These are phyloP conservation scores for Tenthredo notha DNA, from an alignment of 2,888 invertebrate genomes.

Conservation along the genomic window DNA sequence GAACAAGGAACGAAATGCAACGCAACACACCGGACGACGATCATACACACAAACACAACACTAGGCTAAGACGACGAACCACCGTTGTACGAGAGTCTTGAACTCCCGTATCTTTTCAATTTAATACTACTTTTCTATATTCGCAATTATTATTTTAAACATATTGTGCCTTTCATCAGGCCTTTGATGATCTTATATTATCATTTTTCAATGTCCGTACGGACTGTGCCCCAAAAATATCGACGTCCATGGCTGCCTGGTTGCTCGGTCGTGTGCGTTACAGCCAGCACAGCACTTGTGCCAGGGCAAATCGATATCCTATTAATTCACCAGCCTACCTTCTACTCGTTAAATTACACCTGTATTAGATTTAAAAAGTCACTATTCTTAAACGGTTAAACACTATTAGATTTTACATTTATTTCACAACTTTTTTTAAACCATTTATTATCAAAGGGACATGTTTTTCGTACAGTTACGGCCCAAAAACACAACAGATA, in stretches of 20 bases:
- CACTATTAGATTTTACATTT: slow-evolving; percentile 54
- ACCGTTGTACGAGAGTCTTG: slow-evolving; percentile 49
- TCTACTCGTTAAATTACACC: slow-evolving; percentile 71
- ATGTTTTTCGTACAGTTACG: slow-evolving; percentile 68
- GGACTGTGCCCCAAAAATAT: slow-evolving; percentile 75
- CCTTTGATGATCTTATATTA: slow-evolving; percentile 46
- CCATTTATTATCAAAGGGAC: slow-evolving; percentile 66
- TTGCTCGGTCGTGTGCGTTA: slow-evolving; percentile 59
- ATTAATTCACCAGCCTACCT: slow-evolving; percentile 73
- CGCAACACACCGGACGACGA: slow-evolving; percentile 33
- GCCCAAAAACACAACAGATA: slow-evolving; percentile 74
- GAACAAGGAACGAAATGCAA: slow-evolving; percentile 47
- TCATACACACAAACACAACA: slow-evolving; percentile 49
- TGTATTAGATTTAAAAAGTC: slow-evolving; percentile 55
- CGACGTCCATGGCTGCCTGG: slow-evolving; percentile 76
- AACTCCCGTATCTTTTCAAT: slow-evolving; percentile 21
- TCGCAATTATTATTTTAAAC: slow-evolving; percentile 45
- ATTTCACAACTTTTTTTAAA: slow-evolving; percentile 54
- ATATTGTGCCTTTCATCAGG: slow-evolving; percentile 50
- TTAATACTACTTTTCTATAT: slow-evolving; percentile 42
- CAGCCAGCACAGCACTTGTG: slow-evolving; percentile 65
- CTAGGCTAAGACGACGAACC: slow-evolving; percentile 44
- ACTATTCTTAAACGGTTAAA: slow-evolving; percentile 52
- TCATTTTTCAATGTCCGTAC: slow-evolving; percentile 54
- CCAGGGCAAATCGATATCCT: slow-evolving; percentile 73